Base-by-base conservation (phyloP, 37 sponge, comb jelly and placozoan species). In the Halisarca cf. caerulea region DNA sequence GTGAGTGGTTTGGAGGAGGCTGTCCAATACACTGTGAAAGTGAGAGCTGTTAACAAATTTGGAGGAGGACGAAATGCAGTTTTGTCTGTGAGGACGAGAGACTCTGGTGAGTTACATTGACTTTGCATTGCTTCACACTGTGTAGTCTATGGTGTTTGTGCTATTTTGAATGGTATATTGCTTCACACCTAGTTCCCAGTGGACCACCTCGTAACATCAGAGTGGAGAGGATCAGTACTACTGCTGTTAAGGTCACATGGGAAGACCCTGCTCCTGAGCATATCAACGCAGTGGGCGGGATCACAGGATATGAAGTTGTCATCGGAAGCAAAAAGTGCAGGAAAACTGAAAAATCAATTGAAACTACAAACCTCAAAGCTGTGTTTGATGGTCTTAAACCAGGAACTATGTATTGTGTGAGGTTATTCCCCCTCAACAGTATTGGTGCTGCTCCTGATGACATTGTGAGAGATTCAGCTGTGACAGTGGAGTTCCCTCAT, bases 121-220 rank as follows among this genome's bases (percentile, higher is more conserved):
- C n/a, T n/a, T n/a, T n/a, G n/a, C n/a, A n/a, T n/a, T n/a, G n/a
- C n/a, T n/a, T n/a, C n/a, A n/a, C n/a, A n/a, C n/a, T n/a, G n/a
- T n/a, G n/a, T n/a, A n/a, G n/a, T n/a, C n/a, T n/a, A n/a, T n/a
- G n/a, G n/a, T n/a, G n/a, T n/a, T n/a, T n/a, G n/a, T n/a, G n/a
- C n/a, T n/a, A n/a, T n/a, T n/a, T n/a, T n/a, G n/a, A n/a, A n/a
- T n/a, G n/a, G n/a, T n/a, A n/a, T n/a, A n/a, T n/a, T n/a, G n/a
- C n/a, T 55, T 55, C 71, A 32, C 37, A 35, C 33, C 18, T 6
- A 74, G 77, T 74, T 74, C 77, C 77, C 45, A 44, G 24, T 44
- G 77, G 77, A 40, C 77, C 77, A 44, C 25, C 45, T 1, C 42
- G 17, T 32, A 21, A 40, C 77, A 37, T 74, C 6, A 0, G 6